Evolutionary conservation across 2,797 vertebrate genomes (phyloP).

Genomic region (Bradypodion ventrale): DNA sequence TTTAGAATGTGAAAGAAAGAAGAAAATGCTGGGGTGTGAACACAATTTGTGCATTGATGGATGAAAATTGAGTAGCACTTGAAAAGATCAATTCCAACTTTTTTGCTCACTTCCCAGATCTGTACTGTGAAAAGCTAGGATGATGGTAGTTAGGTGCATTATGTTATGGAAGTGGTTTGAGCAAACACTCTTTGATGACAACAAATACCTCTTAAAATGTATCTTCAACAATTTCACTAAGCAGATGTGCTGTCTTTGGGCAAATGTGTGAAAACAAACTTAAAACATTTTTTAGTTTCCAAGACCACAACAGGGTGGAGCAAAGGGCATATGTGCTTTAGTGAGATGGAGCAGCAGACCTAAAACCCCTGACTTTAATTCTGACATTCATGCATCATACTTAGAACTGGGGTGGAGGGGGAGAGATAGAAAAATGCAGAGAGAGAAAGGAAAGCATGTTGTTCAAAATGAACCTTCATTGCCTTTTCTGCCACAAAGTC

Average conservation of each 20-base stretch:
- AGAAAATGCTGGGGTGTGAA: not conserved
- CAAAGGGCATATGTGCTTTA: no score
- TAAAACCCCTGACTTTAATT: no score
- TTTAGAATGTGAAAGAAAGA: not conserved
- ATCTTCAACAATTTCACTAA: not conserved
- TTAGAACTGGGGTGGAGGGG: no score
- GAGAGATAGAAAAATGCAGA: no score
- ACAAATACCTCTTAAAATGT: not conserved
- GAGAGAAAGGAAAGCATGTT: no score
- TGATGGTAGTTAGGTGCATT: not conserved
- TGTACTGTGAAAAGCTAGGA: not conserved
- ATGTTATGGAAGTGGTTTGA: not conserved
- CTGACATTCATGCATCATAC: no score
- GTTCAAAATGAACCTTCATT: no score
- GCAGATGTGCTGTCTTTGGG: not conserved
- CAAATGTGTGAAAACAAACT: not conserved
- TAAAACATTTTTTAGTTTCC: no score
- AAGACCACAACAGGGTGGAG: no score
- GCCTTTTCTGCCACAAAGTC: no score
- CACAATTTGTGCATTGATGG: not conserved
- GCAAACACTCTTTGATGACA: not conserved
- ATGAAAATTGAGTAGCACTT: not conserved
- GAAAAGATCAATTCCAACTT: slow-evolving; percentile 5
- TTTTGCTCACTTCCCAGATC: not conserved
- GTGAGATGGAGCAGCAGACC: no score